These are phyloP conservation scores for Agrotis exclamationis DNA, from an alignment of 2,888 invertebrate species.

Conservation along the genomic window DNA sequence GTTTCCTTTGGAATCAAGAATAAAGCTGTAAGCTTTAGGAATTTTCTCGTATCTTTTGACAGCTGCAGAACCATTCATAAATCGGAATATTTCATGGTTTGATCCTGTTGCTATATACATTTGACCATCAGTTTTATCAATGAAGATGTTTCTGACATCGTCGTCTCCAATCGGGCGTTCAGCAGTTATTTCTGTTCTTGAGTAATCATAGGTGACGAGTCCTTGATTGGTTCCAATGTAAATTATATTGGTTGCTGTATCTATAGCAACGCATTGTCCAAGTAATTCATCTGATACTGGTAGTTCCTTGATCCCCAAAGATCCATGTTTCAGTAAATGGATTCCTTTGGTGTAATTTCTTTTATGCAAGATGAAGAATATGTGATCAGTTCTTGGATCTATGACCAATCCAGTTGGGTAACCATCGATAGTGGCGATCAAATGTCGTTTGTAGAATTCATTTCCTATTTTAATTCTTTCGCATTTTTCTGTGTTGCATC, in stretches of 20 bases:
- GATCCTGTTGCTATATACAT: conserved; percentile 86
- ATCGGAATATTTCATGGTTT: conserved; percentile 83
- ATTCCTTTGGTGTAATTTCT: conserved; percentile 87
- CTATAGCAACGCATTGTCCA: conserved; percentile 85
- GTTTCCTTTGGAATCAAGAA: conserved; percentile 83
- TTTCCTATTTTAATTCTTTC: conserved; percentile 84
- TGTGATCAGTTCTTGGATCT: conserved; percentile 83
- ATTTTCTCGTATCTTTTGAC: conserved; percentile 84
- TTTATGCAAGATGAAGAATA: conserved; percentile 86
- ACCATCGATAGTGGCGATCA: conserved; percentile 85
- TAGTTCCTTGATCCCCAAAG: conserved; percentile 83
- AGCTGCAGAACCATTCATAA: conserved; percentile 85
- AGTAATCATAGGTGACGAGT: conserved; percentile 81
- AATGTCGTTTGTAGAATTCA: conserved; percentile 83
- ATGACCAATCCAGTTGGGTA: conserved; percentile 84
- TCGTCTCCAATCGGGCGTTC: conserved; percentile 88
- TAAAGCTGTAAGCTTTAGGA: conserved; percentile 85
- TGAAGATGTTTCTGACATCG: conserved; percentile 84
- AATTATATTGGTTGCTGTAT: conserved; percentile 75
- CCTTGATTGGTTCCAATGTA: conserved; percentile 88
- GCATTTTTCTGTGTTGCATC: conserved; percentile 76
- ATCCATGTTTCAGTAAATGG: conserved; percentile 82
- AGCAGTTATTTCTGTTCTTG: conserved; percentile 79
- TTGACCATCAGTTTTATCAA: conserved; percentile 82
- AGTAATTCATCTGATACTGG: conserved; percentile 82